A percentile compares a stretch with the other conserved stretches of the same genome.
phyloP scores from a whole-genome alignment of 2,797 vertebrate genomes.

The Emys orbicularis region DNA sequence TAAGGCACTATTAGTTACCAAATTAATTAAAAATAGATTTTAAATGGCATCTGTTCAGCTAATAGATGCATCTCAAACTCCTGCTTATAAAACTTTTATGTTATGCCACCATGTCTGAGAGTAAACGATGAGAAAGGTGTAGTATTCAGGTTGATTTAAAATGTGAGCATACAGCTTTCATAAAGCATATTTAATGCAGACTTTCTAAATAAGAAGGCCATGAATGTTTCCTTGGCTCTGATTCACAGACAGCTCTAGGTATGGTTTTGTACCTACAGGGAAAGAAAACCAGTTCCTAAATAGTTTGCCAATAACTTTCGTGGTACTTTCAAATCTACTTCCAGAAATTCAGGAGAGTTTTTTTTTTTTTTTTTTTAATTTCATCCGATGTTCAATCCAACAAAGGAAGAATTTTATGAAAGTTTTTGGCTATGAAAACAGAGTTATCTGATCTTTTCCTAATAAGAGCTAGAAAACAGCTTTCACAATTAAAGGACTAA shows the following conservation, averaged over 20 bases:
- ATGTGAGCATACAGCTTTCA: background rate
- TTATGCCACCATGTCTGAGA: background rate
- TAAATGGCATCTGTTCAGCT: background rate
- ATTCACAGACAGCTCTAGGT: slow-evolving; percentile 8
- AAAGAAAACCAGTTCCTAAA: background rate
- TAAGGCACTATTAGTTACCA: background rate
- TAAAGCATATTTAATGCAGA: background rate
- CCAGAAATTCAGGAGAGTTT: slow-evolving; percentile 52
- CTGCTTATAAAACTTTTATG: background rate
- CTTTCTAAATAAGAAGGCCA: background rate
- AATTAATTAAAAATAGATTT: background rate
- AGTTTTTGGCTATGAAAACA: slow-evolving; percentile 31
- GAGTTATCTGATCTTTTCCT: slow-evolving; percentile 49
- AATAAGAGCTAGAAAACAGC: slow-evolving; percentile 57
- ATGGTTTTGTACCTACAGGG: slow-evolving; percentile 32
- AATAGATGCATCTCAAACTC: background rate
- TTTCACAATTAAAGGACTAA: slow-evolving; percentile 54
- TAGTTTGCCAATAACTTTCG: background rate
- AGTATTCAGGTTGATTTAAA: background rate
- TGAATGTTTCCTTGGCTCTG: background rate
- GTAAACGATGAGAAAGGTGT: background rate
- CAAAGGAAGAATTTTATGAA: slow-evolving; percentile 32
- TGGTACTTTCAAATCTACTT: slow-evolving; percentile 62
- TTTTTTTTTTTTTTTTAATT: background rate
- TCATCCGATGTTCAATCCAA: slow-evolving; percentile 28